Conservation (phyloP, 1,140 invertebrate genomes). For the Saccostrea glomerata region DNA sequence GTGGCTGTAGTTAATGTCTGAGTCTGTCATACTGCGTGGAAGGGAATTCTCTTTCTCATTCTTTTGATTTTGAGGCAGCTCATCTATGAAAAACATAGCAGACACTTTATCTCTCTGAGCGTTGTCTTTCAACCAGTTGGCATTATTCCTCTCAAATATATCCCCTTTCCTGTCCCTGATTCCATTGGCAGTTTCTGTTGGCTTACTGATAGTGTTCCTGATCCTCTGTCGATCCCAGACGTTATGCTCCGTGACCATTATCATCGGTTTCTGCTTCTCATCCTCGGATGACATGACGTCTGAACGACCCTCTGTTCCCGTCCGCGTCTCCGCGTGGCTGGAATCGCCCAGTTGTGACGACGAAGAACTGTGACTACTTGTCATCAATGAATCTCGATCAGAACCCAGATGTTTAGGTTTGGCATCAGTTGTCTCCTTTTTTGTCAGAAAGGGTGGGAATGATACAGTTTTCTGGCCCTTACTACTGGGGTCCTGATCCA, state of each 20-base stretch:
- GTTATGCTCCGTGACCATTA: constrained; percentile 89
- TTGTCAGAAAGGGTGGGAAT: constrained; percentile 8
- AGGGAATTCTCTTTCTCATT: constrained; percentile 57
- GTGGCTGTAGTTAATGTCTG: constrained; percentile 92
- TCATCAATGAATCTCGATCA: constrained; percentile 40
- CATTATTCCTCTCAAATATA: constrained; percentile 10
- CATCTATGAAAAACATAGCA: neutral
- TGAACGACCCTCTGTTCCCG: constrained; percentile 29
- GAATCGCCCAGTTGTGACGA: constrained; percentile 41
- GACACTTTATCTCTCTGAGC: constrained; percentile 17
- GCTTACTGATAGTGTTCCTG: neutral
- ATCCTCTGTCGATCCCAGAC: constrained; percentile 37
- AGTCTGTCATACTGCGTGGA: constrained; percentile 92
- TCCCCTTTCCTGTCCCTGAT: constrained; percentile 6
- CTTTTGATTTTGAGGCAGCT: neutral
- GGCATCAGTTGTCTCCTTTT: neutral
- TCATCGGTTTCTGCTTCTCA: constrained; percentile 88
- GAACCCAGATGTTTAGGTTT: neutral
- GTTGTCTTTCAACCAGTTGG: neutral
- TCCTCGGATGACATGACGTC: constrained; percentile 48
- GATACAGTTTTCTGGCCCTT: constrained; percentile 32
- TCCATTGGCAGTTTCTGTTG: neutral
- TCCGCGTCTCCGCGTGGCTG: neutral
- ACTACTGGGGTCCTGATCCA: neutral
- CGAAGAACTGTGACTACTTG: constrained; percentile 40